phyloP scores from a whole-genome alignment of 2,113 vertebrate species.

The Orycteropus afer region DNA sequence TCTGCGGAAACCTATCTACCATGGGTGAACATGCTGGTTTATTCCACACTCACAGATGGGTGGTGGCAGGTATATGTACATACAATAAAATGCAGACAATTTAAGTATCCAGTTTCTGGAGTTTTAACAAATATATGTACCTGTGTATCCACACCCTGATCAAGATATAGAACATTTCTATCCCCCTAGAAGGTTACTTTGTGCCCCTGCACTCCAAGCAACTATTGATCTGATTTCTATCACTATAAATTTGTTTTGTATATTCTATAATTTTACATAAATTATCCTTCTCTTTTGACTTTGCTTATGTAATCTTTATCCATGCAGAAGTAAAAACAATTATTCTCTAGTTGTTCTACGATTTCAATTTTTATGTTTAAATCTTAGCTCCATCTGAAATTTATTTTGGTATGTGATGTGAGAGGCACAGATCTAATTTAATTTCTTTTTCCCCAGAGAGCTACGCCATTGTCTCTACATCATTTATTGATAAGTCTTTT shows the following conservation, averaged over 20 bases:
- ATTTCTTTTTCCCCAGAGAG: constrained; percentile 3
- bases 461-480: background rate
- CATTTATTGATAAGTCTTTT: constrained; percentile 27
- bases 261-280: background rate
- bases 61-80: background rate
- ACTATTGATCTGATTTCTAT: background rate
- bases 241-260: background rate
- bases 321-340: background rate
- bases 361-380: constrained; percentile 32
- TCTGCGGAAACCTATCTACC: background rate
- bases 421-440: constrained; percentile 30
- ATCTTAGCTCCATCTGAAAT: constrained; percentile 27
- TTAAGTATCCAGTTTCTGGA: background rate
- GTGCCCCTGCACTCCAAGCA: background rate
- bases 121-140: background rate
- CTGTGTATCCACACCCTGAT: background rate
- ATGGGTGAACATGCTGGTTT: background rate
- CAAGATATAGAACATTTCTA: background rate
- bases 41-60: background rate
- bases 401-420: constrained; percentile 1
- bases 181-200: background rate
- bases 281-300: background rate
- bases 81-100: background rate
- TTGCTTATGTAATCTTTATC: background rate
- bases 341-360: background rate